Conservation (phyloP, 2,797 vertebrate species). For the Dromococcyx pavoninus region DNA sequence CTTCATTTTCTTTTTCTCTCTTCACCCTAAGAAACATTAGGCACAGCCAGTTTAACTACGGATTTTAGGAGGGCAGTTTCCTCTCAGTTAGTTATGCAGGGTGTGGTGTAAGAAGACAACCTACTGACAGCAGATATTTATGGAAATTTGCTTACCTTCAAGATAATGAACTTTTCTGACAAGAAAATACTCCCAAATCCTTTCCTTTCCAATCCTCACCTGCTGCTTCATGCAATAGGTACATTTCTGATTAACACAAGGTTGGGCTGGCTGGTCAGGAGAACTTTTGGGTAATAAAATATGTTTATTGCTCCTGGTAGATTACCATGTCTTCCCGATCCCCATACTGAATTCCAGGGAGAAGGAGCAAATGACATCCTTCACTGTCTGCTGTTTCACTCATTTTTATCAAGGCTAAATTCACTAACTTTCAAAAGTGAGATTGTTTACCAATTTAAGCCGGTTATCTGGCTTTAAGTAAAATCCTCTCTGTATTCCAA, state of each 20-base stretch:
- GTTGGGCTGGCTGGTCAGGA: background rate
- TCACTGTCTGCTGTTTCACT: background rate
- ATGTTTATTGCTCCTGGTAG: background rate
- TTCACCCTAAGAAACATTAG: background rate
- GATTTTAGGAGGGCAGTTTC: conserved; percentile 11
- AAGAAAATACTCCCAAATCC: background rate
- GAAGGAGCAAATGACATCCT: background rate
- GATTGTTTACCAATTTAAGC: background rate
- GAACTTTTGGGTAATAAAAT: background rate
- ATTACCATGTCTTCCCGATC: background rate
- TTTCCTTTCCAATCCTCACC: background rate
- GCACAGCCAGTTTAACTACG: background rate
- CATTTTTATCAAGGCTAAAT: background rate
- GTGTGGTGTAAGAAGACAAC: background rate
- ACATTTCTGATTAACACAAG: background rate
- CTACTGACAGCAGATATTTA: background rate
- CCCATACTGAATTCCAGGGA: background rate
- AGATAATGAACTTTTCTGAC: background rate
- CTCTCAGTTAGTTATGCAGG: conserved; percentile 16
- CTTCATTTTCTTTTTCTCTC: background rate
- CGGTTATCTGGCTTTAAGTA: background rate
- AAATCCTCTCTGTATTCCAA: background rate
- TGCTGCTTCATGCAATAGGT: background rate
- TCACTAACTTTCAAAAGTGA: background rate
- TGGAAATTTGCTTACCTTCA: background rate